Evolutionary conservation across 2,888 invertebrate species (phyloP).

Genomic region (Trachelus stipa): DNA sequence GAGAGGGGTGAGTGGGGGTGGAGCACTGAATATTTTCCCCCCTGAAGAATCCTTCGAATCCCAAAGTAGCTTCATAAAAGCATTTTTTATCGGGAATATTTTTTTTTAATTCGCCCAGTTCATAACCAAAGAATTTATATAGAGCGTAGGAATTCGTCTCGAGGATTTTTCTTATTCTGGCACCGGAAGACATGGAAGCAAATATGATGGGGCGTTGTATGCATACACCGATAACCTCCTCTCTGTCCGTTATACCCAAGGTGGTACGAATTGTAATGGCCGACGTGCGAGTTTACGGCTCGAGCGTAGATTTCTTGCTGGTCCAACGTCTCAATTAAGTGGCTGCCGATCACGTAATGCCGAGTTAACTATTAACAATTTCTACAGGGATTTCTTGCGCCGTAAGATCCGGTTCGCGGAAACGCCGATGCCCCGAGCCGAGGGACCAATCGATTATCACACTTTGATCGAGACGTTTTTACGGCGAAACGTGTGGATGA

Average conservation of each 20-base stretch:
- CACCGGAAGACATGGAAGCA: not conserved
- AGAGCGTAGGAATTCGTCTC: not conserved
- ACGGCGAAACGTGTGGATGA: slow-evolving; percentile 22
- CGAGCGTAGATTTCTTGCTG: slow-evolving; percentile 7
- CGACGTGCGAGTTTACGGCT: not conserved
- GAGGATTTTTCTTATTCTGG: not conserved
- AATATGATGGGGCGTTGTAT: not conserved
- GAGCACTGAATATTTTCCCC: slow-evolving; percentile 31
- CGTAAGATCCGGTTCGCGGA: slow-evolving; percentile 16
- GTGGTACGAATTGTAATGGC: not conserved
- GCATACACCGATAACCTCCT: no score
- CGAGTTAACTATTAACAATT: slow-evolving; percentile 24
- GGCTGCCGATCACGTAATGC: slow-evolving; percentile 15
- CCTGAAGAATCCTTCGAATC: slow-evolving; percentile 46
- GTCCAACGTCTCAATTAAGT: slow-evolving; percentile 42
- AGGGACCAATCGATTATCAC: slow-evolving; percentile 32
- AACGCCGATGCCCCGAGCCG: slow-evolving; percentile 16
- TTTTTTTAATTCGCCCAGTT: not conserved
- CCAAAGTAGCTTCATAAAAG: slow-evolving; percentile 18
- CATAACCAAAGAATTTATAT: not conserved
- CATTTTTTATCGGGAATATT: not conserved
- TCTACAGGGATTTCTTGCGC: slow-evolving; percentile 19
- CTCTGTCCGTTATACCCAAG: not conserved
- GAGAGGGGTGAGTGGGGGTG: not conserved
- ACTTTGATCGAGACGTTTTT: slow-evolving; percentile 24